Conservation (phyloP, 2,113 vertebrate genomes). For the Pterocles burchelli region DNA sequence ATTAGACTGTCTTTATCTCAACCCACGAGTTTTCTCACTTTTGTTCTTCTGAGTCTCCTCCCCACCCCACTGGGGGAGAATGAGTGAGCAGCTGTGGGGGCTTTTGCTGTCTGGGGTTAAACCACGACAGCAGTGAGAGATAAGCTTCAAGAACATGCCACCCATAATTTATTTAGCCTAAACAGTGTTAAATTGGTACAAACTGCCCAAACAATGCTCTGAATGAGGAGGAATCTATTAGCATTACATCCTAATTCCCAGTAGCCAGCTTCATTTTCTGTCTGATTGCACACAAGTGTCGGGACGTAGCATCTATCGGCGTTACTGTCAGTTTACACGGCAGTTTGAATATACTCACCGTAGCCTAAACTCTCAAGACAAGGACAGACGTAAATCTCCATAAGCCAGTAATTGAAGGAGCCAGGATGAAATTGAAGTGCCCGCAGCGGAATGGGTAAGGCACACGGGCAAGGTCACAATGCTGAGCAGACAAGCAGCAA, state of each 20-base stretch:
- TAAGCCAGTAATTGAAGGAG: not conserved
- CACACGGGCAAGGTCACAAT: rapidly evolving
- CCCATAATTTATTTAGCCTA: not conserved
- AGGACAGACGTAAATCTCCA: not conserved
- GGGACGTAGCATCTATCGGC: not conserved
- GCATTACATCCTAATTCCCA: not conserved
- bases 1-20: no score
- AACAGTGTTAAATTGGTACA: not conserved
- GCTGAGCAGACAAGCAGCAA: not conserved
- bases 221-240: not conserved
- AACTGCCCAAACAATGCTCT: not conserved
- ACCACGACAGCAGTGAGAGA: not conserved
- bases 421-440: rapidly evolving
- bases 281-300: rapidly evolving
- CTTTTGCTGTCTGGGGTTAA: no score
- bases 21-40: no score
- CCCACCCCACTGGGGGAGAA: no score
- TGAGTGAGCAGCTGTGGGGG: no score
- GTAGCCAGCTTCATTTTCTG: not conserved
- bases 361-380: not conserved
- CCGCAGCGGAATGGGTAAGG: not conserved
- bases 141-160: rapidly evolving
- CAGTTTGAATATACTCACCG: rapidly evolving
- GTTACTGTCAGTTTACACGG: not conserved
- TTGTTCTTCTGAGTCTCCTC: no score